These are phyloP conservation scores for Pungitius pungitius DNA, from an alignment of 2,113 vertebrate genomes.

Conservation along the genomic window DNA sequence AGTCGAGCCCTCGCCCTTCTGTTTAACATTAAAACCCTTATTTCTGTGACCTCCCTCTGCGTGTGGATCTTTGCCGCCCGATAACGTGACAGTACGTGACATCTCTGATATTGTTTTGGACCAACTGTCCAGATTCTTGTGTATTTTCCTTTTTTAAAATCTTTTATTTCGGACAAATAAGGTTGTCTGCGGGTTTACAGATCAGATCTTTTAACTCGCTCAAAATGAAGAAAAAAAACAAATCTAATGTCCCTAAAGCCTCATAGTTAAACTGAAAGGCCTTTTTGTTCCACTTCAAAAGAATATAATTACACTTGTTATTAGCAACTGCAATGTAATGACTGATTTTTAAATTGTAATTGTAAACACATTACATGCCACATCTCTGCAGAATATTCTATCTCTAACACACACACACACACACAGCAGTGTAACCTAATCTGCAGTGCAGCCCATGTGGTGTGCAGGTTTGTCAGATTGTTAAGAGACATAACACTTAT, in stretches of 20 bases:
- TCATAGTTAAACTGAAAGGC: neutral
- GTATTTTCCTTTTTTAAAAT: neutral
- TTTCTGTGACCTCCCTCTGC: too few species aligned
- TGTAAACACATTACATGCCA: neutral
- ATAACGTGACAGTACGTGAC: too few species aligned
- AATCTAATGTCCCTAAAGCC: neutral
- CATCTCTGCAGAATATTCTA: neutral
- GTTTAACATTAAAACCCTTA: too few species aligned
- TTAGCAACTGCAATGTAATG: neutral
- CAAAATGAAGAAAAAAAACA: neutral
- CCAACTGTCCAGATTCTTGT: neutral
- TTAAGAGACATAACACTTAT: conserved; percentile 72
- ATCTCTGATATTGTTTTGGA: too few species aligned
- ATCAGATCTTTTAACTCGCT: too few species aligned
- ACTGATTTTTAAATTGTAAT: conserved; percentile 6
- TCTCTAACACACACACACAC: conserved; percentile 14
- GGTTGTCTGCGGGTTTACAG: neutral
- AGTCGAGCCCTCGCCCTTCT: too few species aligned
- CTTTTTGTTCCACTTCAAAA: neutral
- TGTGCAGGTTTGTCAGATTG: conserved; percentile 73
- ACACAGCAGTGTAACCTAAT: conserved; percentile 43
- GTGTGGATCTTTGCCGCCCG: too few species aligned
- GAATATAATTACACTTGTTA: neutral
- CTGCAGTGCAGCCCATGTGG: conserved; percentile 66
- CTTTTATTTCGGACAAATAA: neutral